phyloP scores from a whole-genome alignment of 2,888 invertebrate species.

The Gandaritis pyraliata region DNA sequence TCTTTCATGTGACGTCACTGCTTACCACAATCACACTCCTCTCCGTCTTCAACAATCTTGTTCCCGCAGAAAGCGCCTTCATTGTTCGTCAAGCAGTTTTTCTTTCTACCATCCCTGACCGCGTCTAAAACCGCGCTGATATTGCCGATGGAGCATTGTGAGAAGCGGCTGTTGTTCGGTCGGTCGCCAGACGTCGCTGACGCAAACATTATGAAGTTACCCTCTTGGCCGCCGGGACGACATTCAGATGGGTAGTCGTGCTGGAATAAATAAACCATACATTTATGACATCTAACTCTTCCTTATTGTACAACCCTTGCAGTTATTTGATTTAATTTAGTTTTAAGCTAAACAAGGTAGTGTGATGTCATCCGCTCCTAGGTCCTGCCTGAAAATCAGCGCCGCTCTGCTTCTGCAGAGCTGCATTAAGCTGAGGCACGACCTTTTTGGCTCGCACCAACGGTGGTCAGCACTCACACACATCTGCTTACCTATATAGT shows the following conservation, averaged over 20 bases:
- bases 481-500: too few species aligned
- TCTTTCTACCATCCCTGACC: conserved; percentile 94
- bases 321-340: too few species aligned
- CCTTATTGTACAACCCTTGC: not conserved
- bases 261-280: conserved; percentile 75
- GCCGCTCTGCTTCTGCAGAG: too few species aligned
- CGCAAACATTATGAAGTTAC: conserved; percentile 99
- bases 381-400: too few species aligned
- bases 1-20: not conserved
- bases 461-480: too few species aligned
- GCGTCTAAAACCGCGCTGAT: conserved; percentile 97
- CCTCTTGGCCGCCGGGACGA: conserved; percentile 94
- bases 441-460: too few species aligned
- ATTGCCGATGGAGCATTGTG: conserved; percentile 96
- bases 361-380: too few species aligned
- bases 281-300: not conserved
- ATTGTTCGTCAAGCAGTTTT: conserved; percentile 95
- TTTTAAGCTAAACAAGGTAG: too few species aligned
- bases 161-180: conserved; percentile 99
- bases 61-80: conserved; percentile 99
- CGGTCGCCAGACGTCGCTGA: conserved; percentile 99
- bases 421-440: too few species aligned
- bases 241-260: conserved; percentile 97
- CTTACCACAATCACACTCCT: conserved; percentile 97
- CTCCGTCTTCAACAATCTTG: conserved; percentile 98